A percentile compares a stretch with the other conserved stretches of the same genome.
phyloP scores from a whole-genome alignment of 2,888 invertebrate genomes.

The Ormyrus nitidulus region DNA sequence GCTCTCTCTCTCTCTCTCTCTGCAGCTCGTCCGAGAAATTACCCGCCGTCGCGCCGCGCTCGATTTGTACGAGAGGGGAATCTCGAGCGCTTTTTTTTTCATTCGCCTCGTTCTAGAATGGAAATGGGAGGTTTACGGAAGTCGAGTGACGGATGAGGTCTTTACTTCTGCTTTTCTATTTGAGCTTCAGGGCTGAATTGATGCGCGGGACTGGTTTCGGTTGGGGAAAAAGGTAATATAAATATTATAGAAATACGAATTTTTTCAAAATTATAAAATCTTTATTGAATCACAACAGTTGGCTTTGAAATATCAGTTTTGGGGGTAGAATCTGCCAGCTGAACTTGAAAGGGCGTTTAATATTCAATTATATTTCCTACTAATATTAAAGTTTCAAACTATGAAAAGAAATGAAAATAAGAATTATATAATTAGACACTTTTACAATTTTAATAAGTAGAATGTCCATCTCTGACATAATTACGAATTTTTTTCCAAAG shows the following conservation, averaged over 20 bases:
- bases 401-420: background rate
- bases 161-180: no score
- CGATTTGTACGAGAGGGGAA: conserved; percentile 26
- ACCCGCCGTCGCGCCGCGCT: conserved; percentile 25
- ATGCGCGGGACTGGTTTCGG: no score
- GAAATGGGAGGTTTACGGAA: conserved; percentile 37
- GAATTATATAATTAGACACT: background rate
- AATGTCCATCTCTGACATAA: conserved; percentile 26
- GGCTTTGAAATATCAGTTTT: no score
- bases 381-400: no score
- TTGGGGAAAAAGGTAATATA: no score
- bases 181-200: no score
- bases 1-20: conserved; percentile 12
- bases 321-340: no score
- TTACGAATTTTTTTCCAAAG: conserved; percentile 37
- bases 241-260: no score
- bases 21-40: conserved; percentile 11
- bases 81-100: background rate
- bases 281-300: no score
- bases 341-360: no score
- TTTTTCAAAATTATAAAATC: no score
- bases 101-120: background rate
- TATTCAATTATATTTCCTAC: no score
- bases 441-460: background rate
- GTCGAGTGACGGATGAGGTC: conserved; percentile 17